Evolutionary conservation across 2,888 invertebrate genomes (phyloP), one percentile per base, ranked within the genome.

Genomic region (Metopia argyrocephala): DNA sequence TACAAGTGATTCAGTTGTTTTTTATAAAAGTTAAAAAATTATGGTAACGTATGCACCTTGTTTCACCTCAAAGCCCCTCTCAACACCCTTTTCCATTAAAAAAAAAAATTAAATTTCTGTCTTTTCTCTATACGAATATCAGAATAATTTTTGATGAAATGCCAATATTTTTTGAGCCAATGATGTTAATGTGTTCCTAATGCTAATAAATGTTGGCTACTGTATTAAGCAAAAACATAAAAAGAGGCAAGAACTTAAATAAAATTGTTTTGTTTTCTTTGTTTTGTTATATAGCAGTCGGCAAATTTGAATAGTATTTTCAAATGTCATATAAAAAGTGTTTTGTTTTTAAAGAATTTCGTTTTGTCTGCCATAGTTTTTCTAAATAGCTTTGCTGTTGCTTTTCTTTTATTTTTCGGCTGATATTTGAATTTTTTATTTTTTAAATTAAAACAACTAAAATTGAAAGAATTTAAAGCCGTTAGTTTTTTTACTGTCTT

Each of bases 301-400:
- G 78, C 64, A 82, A 78, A 84, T 84, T 84, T 82, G 83, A 84
- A 84, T 84, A 83, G 82, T 21, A 38, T 56, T 74, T 50, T 75
- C 71, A 66, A 45, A 21, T 38, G 31, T 23, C 18, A 38, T 20
- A 46, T 62, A 15, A 27, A 27, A 20, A 66, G 20, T 61, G 27
- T 46, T 21, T 45, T 20, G 23, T 62, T 48, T 54, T 46, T 28
- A 31, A 66, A 71, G 76, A 82, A 80, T 80, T 80, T 68, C 62
- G 71, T 45, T 45, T 46, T 76, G 82, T 83, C 84, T 78, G 76
- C 21, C 59, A 48, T 3, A 46, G 75, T 84, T 83, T 84, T 84
- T 82, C 57, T 64, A 23, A 54, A 71, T 68, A 65, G 48, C 27
- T 71, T 70, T 54, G 38, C 9, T 52, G 23, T 46, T 21, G 7